Conservation (phyloP, 2,797 vertebrate species). For the Trichosurus vulpecula region DNA sequence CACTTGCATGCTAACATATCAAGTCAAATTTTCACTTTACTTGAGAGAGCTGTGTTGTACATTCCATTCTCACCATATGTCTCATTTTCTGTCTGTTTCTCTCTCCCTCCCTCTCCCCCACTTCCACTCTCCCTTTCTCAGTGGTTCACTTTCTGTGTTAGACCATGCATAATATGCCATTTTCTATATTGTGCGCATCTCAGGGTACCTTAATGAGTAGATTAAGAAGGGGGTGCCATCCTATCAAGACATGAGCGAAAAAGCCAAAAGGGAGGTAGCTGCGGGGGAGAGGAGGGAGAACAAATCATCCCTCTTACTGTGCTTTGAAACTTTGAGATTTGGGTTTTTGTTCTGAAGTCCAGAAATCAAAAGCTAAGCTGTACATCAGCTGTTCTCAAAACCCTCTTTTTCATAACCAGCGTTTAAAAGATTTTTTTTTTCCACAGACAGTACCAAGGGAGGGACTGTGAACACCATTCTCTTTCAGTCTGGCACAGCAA, state of each 20-base stretch:
- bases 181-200: conserved; percentile 70
- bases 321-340: conserved; percentile 40
- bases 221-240: conserved; percentile 59
- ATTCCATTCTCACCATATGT: conserved; percentile 16
- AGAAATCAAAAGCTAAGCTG: conserved; percentile 72
- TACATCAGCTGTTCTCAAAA: conserved; percentile 75
- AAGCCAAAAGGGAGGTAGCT: conserved; percentile 51
- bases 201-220: conserved; percentile 74
- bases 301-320: conserved; percentile 66
- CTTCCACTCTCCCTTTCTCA: not conserved
- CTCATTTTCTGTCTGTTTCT: not conserved
- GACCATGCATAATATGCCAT: conserved; percentile 3
- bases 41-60: conserved; percentile 61
- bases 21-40: conserved; percentile 64
- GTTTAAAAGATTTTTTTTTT: conserved; percentile 60
- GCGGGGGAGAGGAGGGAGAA: conserved; percentile 60
- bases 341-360: conserved; percentile 63
- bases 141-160: conserved; percentile 54
- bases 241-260: conserved; percentile 50
- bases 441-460: conserved; percentile 52
- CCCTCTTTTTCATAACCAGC: conserved; percentile 73
- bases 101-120: not conserved
- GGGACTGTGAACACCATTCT: conserved; percentile 49
- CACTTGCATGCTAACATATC: conserved; percentile 54
- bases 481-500: conserved; percentile 65